These are phyloP conservation scores for Chloroceryle inda DNA, from an alignment of 2,797 vertebrate species.

Conservation along the genomic window DNA sequence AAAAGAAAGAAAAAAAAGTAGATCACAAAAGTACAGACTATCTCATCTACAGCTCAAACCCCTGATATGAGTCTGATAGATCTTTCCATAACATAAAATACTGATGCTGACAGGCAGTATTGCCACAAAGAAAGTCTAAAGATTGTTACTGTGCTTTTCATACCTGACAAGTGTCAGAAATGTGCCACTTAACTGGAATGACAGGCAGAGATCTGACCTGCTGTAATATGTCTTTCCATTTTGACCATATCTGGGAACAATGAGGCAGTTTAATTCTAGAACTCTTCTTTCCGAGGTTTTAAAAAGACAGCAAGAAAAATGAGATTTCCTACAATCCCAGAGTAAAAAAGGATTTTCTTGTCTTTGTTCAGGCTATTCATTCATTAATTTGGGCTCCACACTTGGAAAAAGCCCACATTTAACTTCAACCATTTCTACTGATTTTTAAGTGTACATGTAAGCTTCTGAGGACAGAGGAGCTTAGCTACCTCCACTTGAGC, in stretches of 20 bases:
- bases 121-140: conserved; percentile 54
- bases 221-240: conserved; percentile 53
- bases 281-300: not conserved
- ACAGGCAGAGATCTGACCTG: conserved; percentile 56
- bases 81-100: conserved; percentile 35
- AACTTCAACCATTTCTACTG: not conserved
- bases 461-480: not conserved
- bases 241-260: not conserved
- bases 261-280: not conserved
- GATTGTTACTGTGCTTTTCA: conserved; percentile 58
- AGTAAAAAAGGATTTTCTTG: not conserved
- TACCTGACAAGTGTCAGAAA: conserved; percentile 65
- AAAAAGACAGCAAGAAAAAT: not conserved
- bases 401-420: not conserved
- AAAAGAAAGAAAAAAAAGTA: not conserved
- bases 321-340: not conserved
- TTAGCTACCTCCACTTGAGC: not conserved
- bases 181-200: conserved; percentile 59
- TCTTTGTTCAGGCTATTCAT: not conserved
- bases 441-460: not conserved
- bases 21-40: not conserved
- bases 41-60: not conserved
- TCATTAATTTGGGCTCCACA: not conserved
- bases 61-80: not conserved
- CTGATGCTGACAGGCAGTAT: conserved; percentile 59